These are phyloP conservation scores for Tichodroma muraria DNA, from an alignment of 2,113 vertebrate species.

Conservation along the genomic window DNA sequence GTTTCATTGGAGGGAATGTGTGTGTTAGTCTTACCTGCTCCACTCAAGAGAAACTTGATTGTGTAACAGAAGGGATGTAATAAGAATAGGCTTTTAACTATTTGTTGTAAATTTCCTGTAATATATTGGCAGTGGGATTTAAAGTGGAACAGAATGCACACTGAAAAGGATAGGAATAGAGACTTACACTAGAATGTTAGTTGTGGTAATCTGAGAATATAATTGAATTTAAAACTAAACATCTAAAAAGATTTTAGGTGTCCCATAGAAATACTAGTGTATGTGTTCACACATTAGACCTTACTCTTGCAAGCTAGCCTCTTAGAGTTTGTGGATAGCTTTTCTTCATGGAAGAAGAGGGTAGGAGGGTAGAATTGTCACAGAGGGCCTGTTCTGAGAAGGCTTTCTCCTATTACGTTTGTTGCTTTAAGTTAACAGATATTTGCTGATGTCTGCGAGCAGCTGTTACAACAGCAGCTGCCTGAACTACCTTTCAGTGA, in stretches of 20 bases:
- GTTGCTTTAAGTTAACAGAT: not conserved
- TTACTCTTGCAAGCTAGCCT: not conserved
- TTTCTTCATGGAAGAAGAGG: not conserved
- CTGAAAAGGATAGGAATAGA: not conserved
- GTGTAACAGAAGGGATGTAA: not conserved
- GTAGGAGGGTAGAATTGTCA: not conserved
- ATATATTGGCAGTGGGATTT: not conserved
- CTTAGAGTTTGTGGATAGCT: not conserved
- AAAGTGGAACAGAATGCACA: not conserved
- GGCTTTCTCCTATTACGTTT: not conserved
- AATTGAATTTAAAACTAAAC: not conserved
- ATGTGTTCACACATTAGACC: not conserved
- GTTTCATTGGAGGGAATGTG: not conserved
- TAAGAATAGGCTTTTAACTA: not conserved
- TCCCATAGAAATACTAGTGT: not conserved
- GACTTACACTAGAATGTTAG: not conserved
- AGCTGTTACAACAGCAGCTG: not conserved
- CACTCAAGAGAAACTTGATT: not conserved
- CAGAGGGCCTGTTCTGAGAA: not conserved
- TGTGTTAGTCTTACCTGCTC: not conserved
- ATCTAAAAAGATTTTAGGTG: not conserved
- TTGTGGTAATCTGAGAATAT: not conserved
- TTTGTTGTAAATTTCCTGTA: not conserved
- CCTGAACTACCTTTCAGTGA: not conserved
- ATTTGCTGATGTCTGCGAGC: not conserved